Base-by-base conservation (phyloP, 2,888 invertebrate genomes). In the Aphrophora alni region DNA sequence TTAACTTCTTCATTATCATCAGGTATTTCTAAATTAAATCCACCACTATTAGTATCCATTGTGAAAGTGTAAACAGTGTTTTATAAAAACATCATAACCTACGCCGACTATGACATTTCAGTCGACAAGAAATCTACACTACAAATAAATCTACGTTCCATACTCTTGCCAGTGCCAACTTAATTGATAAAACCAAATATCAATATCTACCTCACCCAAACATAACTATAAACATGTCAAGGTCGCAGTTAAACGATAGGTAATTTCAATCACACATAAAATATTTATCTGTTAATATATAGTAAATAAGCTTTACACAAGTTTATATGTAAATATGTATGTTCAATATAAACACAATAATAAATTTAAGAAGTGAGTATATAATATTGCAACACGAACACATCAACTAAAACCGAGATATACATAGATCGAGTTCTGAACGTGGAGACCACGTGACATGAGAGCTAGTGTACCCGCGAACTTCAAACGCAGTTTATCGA, bases 1-100 rank as follows among this genome's bases (percentile, higher is more conserved):
- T 59, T 59, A 59, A 59, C 59, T 14, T 59, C 59, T 59, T 59
- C 59, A 59, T 59, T 59, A 59, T 59, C 59, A 59, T 59, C 59
- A 21, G 59, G 59, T 59, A 59, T 59, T 59, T 59, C 59, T 59
- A 59, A 59, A 59, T 59, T 59, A 59, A 59, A 59, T 3, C 59
- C 59, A 59, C 59, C 59, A 59, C 59, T 59, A 5, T 59, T 59
- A 21, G 59, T 59, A 59, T 59, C 59, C 59, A 59, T 59, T 1
- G n/a, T 59, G 10, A 21, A 59, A 59, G 8, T 59, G 59, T 59
- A 59, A 59, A 59, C 59, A 59, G 12, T 21, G 2, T 59, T 59
- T 21, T 59, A 59, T 21, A 44, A 44, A 44, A 59, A 59, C 59
- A 59, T 59, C 59, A 21, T 59, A 59, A 21, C 59, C 59, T 59